A percentile compares a stretch with the other conserved stretches of the same genome.
Evolutionary conservation across 2,797 vertebrate species (phyloP).

Genomic region (Centropyge bicolor): DNA sequence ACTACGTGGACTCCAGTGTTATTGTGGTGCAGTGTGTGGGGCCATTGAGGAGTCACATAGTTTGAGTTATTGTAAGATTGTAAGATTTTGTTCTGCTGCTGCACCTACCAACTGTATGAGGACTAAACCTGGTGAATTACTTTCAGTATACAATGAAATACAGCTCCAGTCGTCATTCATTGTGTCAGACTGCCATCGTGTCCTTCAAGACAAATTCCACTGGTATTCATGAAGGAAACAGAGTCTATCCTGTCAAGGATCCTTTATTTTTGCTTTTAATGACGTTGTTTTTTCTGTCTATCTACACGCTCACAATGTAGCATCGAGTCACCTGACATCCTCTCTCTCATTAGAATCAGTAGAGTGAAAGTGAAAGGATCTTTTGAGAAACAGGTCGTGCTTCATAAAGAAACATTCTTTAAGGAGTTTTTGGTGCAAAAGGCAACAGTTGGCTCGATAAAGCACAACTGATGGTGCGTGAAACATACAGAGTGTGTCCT

Average conservation of each 20-base stretch:
- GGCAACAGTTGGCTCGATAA: neutral
- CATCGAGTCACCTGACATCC: neutral
- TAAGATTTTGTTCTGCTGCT: neutral
- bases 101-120: neutral
- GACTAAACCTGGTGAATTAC: neutral
- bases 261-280: neutral
- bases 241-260: neutral
- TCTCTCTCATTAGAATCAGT: neutral
- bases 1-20: no score
- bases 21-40: neutral
- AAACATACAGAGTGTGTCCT: neutral
- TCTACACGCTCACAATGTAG: neutral
- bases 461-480: neutral
- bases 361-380: neutral
- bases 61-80: neutral
- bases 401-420: neutral
- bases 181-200: neutral
- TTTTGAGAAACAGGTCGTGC: neutral
- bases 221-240: neutral
- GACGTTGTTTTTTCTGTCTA: neutral
- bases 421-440: neutral
- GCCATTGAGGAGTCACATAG: neutral
- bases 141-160: conserved; percentile 1
- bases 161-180: neutral
- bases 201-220: neutral